Conservation (phyloP, 2,797 vertebrate species). For the Bucorvus abyssinicus region DNA sequence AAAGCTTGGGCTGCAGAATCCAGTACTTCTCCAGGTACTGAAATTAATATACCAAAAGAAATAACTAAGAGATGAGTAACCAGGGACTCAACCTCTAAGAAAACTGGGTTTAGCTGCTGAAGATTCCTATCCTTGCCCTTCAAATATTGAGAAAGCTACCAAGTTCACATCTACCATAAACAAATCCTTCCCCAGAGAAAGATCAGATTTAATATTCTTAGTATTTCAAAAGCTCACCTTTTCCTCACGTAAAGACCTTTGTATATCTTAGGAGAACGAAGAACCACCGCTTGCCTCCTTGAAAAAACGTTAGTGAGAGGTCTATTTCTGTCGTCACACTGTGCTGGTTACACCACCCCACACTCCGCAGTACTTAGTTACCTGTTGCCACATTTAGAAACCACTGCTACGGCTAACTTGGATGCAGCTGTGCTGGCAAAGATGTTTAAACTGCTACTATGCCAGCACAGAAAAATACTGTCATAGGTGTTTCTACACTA, state of each 20-base stretch:
- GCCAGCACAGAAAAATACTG: neutral
- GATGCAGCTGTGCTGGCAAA: neutral
- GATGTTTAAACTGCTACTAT: neutral
- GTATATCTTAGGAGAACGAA: neutral
- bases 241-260: neutral
- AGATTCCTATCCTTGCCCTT: neutral
- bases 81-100: neutral
- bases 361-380: neutral
- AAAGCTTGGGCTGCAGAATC: neutral
- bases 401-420: neutral
- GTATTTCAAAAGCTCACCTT: neutral
- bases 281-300: neutral
- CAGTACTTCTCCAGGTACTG: neutral
- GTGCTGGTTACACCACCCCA: neutral
- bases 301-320: neutral
- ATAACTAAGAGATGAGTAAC: neutral
- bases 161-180: neutral
- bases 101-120: neutral
- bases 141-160: neutral
- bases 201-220: neutral
- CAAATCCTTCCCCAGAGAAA: neutral
- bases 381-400: neutral
- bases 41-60: neutral
- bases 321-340: neutral
- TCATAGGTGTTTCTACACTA: neutral